These are phyloP conservation scores for Elgonia sp. DNA, from an alignment of 2,888 invertebrate species.

Conservation along the genomic window DNA sequence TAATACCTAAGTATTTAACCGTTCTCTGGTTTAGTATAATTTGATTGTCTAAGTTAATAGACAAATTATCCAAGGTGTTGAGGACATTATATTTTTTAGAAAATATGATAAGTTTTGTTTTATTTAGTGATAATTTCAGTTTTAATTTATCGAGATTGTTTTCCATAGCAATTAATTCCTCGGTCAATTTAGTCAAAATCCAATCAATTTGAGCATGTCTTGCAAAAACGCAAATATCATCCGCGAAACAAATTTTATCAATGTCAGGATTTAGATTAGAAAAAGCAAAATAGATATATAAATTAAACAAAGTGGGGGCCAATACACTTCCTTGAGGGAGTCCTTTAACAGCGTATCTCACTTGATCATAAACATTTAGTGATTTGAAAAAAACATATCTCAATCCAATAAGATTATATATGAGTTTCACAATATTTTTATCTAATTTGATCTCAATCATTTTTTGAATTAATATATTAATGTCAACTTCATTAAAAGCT, in stretches of 20 bases:
- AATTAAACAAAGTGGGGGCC: conserved; percentile 31
- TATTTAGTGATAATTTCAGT: conserved; percentile 24
- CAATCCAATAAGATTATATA: neutral
- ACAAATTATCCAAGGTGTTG: no score
- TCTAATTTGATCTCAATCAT: conserved; percentile 21
- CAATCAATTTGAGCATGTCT: no score
- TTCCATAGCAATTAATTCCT: no score
- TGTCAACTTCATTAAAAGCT: conserved; percentile 37
- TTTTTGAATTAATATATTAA: conserved; percentile 12
- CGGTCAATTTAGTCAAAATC: no score
- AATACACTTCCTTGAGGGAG: conserved; percentile 42
- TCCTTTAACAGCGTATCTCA: neutral
- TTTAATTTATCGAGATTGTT: no score
- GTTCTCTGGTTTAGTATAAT: no score
- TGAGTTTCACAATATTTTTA: conserved; percentile 18
- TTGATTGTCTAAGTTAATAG: no score
- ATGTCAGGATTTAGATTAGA: neutral
- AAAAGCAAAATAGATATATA: conserved; percentile 14
- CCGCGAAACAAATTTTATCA: conserved; percentile 6
- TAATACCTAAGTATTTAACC: conserved; percentile 40
- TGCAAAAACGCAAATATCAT: conserved; percentile 11
- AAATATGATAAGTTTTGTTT: conserved; percentile 38
- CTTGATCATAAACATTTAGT: neutral
- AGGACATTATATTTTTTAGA: no score
- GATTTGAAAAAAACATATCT: conserved; percentile 34